phyloP scores from a whole-genome alignment of 2,113 vertebrate species.

The Dasyornis broadbenti region DNA sequence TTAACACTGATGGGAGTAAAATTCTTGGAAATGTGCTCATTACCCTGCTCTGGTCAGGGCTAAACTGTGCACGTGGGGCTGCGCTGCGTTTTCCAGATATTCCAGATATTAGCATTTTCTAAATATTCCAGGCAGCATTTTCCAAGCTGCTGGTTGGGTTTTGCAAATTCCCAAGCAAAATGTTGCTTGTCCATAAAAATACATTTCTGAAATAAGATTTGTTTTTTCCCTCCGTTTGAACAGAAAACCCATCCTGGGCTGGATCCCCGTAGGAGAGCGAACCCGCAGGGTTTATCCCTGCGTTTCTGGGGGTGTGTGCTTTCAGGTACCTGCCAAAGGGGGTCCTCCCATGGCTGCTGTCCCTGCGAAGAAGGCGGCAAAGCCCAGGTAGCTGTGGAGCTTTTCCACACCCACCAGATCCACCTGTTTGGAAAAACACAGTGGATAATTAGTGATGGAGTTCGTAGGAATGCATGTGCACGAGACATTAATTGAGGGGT shows the following conservation, averaged over 20 bases:
- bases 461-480: rapidly evolving
- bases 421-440: conserved; percentile 70
- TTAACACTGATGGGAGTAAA: rapidly evolving
- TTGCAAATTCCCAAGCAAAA: background rate
- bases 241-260: background rate
- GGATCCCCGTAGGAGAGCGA: background rate
- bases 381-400: conserved; percentile 85
- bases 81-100: background rate
- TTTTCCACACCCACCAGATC: conserved; percentile 81
- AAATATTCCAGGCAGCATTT: background rate
- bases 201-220: background rate
- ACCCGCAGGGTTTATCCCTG: rapidly evolving
- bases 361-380: conserved; percentile 88
- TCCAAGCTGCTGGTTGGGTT: background rate
- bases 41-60: background rate
- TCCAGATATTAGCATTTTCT: background rate
- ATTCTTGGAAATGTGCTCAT: rapidly evolving
- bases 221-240: rapidly evolving
- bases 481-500: rapidly evolving
- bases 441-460: background rate
- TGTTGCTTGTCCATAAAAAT: background rate
- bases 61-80: rapidly evolving
- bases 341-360: conserved; percentile 84
- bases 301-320: background rate
- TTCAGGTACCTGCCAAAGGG: conserved; percentile 84